These are phyloP conservation scores for Phorcus lineatus DNA, from an alignment of 2,888 invertebrate species.

Conservation along the genomic window DNA sequence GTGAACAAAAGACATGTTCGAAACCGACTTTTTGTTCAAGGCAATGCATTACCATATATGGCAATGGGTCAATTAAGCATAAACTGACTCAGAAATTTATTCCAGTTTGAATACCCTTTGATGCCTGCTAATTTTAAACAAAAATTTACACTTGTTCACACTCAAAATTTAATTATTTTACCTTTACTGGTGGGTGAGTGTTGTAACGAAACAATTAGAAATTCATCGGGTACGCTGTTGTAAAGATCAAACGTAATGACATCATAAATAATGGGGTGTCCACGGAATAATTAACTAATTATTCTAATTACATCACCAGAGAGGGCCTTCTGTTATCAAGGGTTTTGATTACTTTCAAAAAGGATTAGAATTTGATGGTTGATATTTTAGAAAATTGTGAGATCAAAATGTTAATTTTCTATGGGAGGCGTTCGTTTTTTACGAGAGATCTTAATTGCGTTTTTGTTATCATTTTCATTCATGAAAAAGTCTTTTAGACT, in stretches of 20 bases:
- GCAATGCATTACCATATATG: neutral
- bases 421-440: too few species aligned
- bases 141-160: too few species aligned
- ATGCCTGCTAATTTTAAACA: too few species aligned
- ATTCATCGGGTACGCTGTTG: neutral
- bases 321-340: neutral
- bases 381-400: neutral
- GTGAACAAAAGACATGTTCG: too few species aligned
- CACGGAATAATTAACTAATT: conserved; percentile 1
- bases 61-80: neutral
- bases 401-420: too few species aligned
- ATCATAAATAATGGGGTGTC: neutral
- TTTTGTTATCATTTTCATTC: too few species aligned
- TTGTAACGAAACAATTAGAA: neutral
- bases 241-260: neutral
- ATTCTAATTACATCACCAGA: neutral
- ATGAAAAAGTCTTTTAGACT: too few species aligned
- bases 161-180: neutral
- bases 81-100: neutral
- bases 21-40: too few species aligned
- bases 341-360: neutral
- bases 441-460: too few species aligned
- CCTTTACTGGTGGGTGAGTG: neutral
- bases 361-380: conserved; percentile 4
- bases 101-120: too few species aligned